Evolutionary conservation across 2,888 invertebrate species (phyloP), one percentile per base, ranked within the genome.

Genomic region (Volucella zonaria): DNA sequence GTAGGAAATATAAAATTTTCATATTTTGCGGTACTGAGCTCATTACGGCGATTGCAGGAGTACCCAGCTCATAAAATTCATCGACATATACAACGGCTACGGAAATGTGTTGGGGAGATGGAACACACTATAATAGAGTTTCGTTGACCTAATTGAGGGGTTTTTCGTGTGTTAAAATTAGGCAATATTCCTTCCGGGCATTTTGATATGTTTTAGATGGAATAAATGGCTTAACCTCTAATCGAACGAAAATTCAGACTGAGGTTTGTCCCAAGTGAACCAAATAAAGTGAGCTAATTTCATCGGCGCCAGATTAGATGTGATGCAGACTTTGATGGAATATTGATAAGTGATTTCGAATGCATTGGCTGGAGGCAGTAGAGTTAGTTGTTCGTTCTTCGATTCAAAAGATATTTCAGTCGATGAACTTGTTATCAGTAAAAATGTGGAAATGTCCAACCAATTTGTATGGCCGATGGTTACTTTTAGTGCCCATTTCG

Each of bases 111-210:
- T 54, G 12, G 11, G 47, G 1, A 9, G 23, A 10, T 52, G n/a
- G 14, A 31, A 56, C 15, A 54, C 15, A 45, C n/a, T n/a, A n/a
- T 70, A 70, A 80, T 83, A 52, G 59, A 78, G 58, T 78, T 79
- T 79, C 76, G 67, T 80, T 83, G 79, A 83, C 83, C 83, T 80
- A 76, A 83, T 83, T 83, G 83, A 66, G 56, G 59, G 79, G 42
- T 15, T 15, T 42, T 56, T 42, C 31, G 64, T 64, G 59, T 23
- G 59, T 56, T n/a, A 31, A 66, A 71, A 76, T 75, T 75, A 71
- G 67, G 80, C 66, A 66, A 61, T 56, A 47, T 59, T 75, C 79
- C 80, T 83, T 83, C 61, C 66, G 80, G 83, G 70, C 75, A 80
- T 75, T 31, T 83, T 75, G 61, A 52, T 71, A 66, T 45, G 70